phyloP scores from a whole-genome alignment of 2,888 invertebrate genomes.

The Drosophila borborema region DNA sequence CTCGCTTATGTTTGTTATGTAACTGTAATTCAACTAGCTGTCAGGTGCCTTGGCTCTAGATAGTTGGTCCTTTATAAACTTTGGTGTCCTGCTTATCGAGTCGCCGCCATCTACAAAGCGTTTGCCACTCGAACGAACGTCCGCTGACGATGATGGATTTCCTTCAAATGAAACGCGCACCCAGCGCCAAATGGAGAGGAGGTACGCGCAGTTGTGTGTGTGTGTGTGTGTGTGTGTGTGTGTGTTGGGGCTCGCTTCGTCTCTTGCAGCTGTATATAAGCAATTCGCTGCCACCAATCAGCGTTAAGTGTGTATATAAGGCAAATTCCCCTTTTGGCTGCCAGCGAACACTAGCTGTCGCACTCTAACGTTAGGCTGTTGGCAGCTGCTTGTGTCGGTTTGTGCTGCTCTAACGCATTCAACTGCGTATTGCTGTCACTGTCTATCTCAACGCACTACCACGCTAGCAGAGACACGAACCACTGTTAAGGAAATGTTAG shows the following conservation, averaged over 20 bases:
- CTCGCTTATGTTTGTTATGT: neutral
- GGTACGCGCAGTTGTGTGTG: neutral
- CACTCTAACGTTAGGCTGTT: conserved; percentile 12
- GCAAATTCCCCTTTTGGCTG: conserved; percentile 44
- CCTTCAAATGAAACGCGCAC: conserved; percentile 51
- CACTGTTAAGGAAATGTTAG: conserved; percentile 50
- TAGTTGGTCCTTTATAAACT: conserved; percentile 3
- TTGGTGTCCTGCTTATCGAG: conserved; percentile 37
- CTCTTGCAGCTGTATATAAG: conserved; percentile 27
- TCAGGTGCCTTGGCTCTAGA: neutral
- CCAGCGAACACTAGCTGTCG: neutral
- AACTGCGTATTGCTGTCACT: conserved; percentile 9
- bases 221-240: neutral
- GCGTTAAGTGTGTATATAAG: conserved; percentile 39
- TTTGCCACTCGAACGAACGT: conserved; percentile 36
- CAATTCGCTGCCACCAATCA: conserved; percentile 43
- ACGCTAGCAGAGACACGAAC: conserved; percentile 58
- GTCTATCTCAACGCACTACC: neutral
- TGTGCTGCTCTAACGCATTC: conserved; percentile 26
- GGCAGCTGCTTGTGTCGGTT: neutral
- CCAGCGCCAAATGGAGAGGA: conserved; percentile 17
- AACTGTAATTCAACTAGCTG: conserved; percentile 4
- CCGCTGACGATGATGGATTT: conserved; percentile 75
- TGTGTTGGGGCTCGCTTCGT: conserved; percentile 13
- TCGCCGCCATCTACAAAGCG: conserved; percentile 29